Percentiles rank a stretch among this genome's conserved stretches.
Evolutionary conservation across 1,140 invertebrate species (phyloP).

Genomic region (Drosophila mojavensis): DNA sequence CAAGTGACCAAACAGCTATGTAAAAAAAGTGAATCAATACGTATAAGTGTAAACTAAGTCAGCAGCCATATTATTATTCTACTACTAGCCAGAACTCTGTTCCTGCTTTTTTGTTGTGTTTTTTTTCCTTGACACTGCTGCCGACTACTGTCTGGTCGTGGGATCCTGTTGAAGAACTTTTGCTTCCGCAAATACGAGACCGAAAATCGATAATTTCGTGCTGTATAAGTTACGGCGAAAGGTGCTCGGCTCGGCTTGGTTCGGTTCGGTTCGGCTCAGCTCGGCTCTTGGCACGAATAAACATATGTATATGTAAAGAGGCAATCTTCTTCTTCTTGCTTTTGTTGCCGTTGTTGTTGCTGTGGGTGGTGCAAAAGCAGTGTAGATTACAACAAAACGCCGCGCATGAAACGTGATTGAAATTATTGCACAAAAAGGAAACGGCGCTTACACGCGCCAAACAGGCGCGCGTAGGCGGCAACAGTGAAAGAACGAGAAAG

Average conservation of each 20-base stretch:
- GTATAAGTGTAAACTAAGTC: neutral
- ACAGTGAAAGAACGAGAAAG: constrained; percentile 29
- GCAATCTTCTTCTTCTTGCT: constrained; percentile 17
- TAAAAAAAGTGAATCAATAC: neutral
- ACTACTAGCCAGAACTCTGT: neutral
- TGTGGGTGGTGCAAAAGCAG: constrained; percentile 31
- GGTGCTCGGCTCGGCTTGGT: constrained; percentile 52
- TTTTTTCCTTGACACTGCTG: constrained; percentile 12
- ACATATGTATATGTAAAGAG: constrained; percentile 22
- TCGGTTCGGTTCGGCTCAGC: constrained; percentile 9
- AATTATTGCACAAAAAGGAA: constrained; percentile 78
- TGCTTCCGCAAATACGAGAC: constrained; percentile 69
- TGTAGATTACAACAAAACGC: constrained; percentile 51
- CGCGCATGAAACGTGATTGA: constrained; percentile 71
- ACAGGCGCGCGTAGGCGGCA: constrained; percentile 58
- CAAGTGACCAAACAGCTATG: constrained; percentile 11
- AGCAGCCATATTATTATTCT: neutral
- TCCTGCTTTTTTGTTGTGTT: neutral
- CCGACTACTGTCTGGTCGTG: constrained; percentile 38
- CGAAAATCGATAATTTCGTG: constrained; percentile 80
- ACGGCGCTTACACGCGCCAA: constrained; percentile 68
- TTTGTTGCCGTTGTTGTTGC: constrained; percentile 18
- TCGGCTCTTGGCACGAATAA: constrained; percentile 26
- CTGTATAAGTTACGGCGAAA: constrained; percentile 81
- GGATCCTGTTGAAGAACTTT: constrained; percentile 57